Conservation (phyloP, 1,140 invertebrate species). For the Alviniconcha marisindica region DNA sequence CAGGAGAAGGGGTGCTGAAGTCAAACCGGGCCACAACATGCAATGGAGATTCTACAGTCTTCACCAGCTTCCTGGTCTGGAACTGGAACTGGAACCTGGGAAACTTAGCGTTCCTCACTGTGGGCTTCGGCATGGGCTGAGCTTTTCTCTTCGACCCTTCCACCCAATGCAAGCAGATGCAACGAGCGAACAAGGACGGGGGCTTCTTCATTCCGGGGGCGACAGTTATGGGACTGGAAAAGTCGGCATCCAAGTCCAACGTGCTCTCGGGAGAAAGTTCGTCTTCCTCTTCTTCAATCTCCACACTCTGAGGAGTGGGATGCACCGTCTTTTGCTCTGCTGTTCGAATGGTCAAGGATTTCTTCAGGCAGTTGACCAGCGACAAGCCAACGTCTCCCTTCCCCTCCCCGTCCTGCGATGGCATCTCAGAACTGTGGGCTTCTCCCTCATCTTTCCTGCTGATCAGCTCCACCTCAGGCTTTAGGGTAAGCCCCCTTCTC, state of each 20-base stretch:
- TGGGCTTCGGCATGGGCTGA: neutral
- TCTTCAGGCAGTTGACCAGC: slow-evolving; percentile 37
- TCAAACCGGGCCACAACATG: slow-evolving; percentile 74
- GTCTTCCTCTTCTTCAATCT: neutral
- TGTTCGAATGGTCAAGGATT: neutral
- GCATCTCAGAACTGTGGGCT: neutral
- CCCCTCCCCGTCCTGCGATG: too few species aligned
- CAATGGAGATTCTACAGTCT: slow-evolving; percentile 12
- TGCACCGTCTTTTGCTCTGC: neutral
- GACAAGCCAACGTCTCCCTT: slow-evolving; percentile 42
- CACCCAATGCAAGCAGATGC: slow-evolving; percentile 36
- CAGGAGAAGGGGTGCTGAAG: slow-evolving; percentile 81
- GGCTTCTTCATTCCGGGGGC: slow-evolving; percentile 12
- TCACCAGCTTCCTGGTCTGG: slow-evolving; percentile 48
- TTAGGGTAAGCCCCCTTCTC: neutral
- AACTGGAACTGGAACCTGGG: slow-evolving; percentile 52
- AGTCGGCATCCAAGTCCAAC: neutral
- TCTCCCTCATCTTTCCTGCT: neutral
- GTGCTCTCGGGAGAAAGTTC: neutral
- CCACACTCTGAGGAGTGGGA: neutral
- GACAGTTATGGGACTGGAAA: neutral
- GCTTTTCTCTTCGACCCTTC: neutral
- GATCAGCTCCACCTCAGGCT: neutral
- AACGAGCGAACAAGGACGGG: slow-evolving; percentile 16
- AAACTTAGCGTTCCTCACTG: slow-evolving; percentile 28